Evolutionary conservation across 2,113 vertebrate species (phyloP).

Genomic region (Pristiophorus japonicus): DNA sequence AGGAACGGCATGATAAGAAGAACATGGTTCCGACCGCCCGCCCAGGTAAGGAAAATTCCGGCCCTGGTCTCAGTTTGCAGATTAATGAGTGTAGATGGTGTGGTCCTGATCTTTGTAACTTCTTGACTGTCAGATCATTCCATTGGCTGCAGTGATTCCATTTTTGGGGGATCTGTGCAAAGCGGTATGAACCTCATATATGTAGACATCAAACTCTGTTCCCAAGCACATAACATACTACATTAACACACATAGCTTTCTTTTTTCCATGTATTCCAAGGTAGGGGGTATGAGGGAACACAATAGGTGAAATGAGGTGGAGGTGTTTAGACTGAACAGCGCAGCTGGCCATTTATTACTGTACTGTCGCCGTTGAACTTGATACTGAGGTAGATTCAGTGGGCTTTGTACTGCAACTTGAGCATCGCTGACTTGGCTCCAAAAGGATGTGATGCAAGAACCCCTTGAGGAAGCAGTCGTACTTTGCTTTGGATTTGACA

Average conservation of each 20-base stretch:
- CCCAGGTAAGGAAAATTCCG: too few relatives aligned
- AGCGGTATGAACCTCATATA: neutral
- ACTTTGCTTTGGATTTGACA: neutral
- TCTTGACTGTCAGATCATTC: neutral
- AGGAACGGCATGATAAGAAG: too few relatives aligned
- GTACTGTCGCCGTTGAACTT: neutral
- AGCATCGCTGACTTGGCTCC: neutral
- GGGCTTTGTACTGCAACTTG: neutral
- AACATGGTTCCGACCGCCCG: too few relatives aligned
- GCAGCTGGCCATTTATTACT: neutral
- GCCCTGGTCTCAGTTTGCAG: neutral
- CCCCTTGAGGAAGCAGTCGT: neutral
- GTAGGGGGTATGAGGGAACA: neutral
- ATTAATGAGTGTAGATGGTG: neutral
- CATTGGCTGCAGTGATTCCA: neutral
- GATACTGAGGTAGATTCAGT: neutral
- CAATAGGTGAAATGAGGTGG: neutral
- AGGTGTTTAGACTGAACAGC: neutral
- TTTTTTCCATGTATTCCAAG: neutral
- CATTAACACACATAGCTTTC: neutral
- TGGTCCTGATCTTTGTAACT: neutral
- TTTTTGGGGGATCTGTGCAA: neutral
- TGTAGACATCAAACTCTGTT: neutral
- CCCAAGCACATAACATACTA: neutral
- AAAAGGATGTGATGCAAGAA: neutral